Evolutionary conservation across 1,140 invertebrate genomes (phyloP), one percentile per base, ranked within the genome.

Genomic region (Stratiolaelaps scimitus): DNA sequence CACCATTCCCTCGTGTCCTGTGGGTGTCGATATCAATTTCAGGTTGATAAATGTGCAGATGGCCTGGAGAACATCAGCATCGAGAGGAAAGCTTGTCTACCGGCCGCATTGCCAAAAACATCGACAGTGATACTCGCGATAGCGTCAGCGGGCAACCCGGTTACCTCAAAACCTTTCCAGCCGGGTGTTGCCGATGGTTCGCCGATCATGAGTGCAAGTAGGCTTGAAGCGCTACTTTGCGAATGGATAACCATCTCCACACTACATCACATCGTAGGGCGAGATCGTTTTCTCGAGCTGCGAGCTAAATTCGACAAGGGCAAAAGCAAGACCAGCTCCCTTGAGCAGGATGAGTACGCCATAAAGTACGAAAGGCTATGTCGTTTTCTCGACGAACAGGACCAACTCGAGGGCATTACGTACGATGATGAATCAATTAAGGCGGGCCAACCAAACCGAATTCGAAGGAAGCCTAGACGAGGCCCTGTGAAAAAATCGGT

Each of bases 211-310:
- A 10, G 34, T 10, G 34, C 34, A 40, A 40, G 34, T 10, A 60
- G 23, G 26, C 2, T 60, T 1, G 53, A 60, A 23, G 34, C 17
- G 2, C 53, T 60, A 13, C 20, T 60, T 15, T 60, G 53, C 23
- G 53, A 60, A 10, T 60, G 53, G 53, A 29, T 60, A 5, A 60
- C 53, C 15, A 60, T 60, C 13, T 26, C 15, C 2, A 20, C 15
- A 29, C 20, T 60, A 26, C 53, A 60, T 23, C 23, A 60, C 20
- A 60, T 60, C 15, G 53, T 60, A 26, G 53, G 53, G 1, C 17
- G 26, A 23, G 53, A 60, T 60, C 53, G 53, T 1, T 60, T 60
- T 60, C 53, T 60, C 17, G 53, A 60, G 34, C 20, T 60, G 13
- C 53, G 53, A 20, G 53, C 53, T 17, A n/a, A 60, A 60, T 60